Evolutionary conservation across 2,797 vertebrate species (phyloP).

Genomic region (Acanthurus tractus): DNA sequence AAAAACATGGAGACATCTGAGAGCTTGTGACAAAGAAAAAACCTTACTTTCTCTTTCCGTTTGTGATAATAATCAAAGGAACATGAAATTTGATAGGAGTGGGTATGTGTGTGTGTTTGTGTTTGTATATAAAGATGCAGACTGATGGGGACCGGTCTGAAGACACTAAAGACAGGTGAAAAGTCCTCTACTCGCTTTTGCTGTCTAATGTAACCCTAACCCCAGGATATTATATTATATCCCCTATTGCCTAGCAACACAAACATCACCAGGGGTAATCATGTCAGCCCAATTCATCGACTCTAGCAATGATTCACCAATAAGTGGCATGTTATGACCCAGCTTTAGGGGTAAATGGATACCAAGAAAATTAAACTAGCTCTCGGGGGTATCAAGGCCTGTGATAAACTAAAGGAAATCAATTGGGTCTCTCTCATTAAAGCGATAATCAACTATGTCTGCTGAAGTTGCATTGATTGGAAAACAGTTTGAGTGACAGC

Average conservation of each 20-base stretch:
- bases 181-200: slow-evolving; percentile 4
- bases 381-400: slow-evolving; percentile 36
- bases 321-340: slow-evolving; percentile 54
- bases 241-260: slow-evolving; percentile 41
- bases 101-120: slow-evolving; percentile 1
- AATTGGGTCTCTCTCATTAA: slow-evolving; percentile 76
- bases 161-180: not conserved
- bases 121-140: not conserved
- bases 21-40: not conserved
- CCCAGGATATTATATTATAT: slow-evolving; percentile 24
- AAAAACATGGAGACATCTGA: not conserved
- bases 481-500: slow-evolving; percentile 76
- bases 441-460: slow-evolving; percentile 75
- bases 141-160: not conserved
- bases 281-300: slow-evolving; percentile 43
- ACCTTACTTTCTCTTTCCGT: not conserved
- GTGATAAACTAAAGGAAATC: slow-evolving; percentile 76
- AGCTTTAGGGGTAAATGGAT: slow-evolving; percentile 65
- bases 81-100: not conserved
- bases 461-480: slow-evolving; percentile 74
- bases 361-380: slow-evolving; percentile 67
- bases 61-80: slow-evolving; percentile 6
- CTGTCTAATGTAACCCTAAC: slow-evolving; percentile 5
- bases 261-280: slow-evolving; percentile 45
- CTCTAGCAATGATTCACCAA: slow-evolving; percentile 58